Evolutionary conservation across 2,797 vertebrate genomes (phyloP).

Genomic region (Pipistrellus pipistrellus): DNA sequence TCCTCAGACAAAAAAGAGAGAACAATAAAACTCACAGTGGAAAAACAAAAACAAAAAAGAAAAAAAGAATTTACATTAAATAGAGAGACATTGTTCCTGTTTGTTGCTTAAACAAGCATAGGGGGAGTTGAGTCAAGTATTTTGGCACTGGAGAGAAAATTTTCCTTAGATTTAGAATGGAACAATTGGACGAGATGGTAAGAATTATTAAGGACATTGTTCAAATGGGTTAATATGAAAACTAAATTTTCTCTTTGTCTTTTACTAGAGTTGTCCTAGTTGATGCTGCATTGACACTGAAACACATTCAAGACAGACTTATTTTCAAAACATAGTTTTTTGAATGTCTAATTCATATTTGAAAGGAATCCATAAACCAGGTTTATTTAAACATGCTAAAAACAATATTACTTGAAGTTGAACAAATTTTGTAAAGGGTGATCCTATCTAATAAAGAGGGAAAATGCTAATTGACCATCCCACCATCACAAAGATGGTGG

Average conservation of each 20-base stretch:
- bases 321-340: conserved; percentile 52
- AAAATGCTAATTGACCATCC: too few relatives aligned
- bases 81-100: not conserved
- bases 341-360: not conserved
- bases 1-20: conserved; percentile 42
- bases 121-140: not conserved
- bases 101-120: not conserved
- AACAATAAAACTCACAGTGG: conserved; percentile 38
- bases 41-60: not conserved
- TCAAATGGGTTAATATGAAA: not conserved
- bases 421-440: not conserved
- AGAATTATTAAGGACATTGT: not conserved
- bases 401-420: not conserved
- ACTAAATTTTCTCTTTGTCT: not conserved
- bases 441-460: not conserved
- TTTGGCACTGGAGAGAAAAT: conserved; percentile 3
- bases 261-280: not conserved
- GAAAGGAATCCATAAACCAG: not conserved
- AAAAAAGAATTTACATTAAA: conserved; percentile 39
- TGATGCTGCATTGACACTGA: not conserved
- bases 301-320: not conserved
- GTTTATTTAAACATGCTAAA: conserved; percentile 29
- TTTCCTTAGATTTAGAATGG: not conserved
- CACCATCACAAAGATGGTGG: too few relatives aligned
- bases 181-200: not conserved